phyloP scores from a whole-genome alignment of 2,113 vertebrate species.

The Nymphicus hollandicus region DNA sequence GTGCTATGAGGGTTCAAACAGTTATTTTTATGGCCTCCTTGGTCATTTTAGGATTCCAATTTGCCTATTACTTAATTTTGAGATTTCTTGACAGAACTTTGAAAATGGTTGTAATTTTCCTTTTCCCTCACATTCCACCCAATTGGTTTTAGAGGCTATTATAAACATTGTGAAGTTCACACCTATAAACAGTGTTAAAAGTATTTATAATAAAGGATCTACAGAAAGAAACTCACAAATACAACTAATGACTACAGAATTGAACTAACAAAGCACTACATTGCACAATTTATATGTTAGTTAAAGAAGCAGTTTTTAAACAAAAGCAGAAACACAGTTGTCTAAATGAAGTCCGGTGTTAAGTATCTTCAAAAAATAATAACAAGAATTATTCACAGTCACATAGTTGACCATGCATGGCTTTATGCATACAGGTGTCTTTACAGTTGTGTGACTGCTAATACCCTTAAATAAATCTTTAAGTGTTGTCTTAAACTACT shows the following conservation, averaged over 20 bases:
- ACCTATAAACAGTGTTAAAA: not conserved
- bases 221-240: not conserved
- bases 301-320: not conserved
- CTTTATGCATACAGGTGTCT: not conserved
- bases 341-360: not conserved
- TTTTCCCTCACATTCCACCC: not conserved
- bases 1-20: not conserved
- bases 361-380: not conserved
- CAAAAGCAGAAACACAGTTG: not conserved
- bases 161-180: not conserved
- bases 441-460: not conserved
- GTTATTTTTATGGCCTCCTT: not conserved
- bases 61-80: not conserved
- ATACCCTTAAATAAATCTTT: not conserved
- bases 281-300: not conserved
- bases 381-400: not conserved
- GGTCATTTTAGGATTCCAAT: not conserved
- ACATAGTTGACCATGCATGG: accelerated
- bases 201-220: not conserved
- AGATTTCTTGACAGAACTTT: not conserved
- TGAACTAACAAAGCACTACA: not conserved
- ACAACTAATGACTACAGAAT: not conserved
- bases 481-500: not conserved
- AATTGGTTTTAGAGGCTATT: not conserved
- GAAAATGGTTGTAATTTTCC: not conserved